A percentile compares a stretch with the other conserved stretches of the same genome.
Evolutionary conservation across 2,797 vertebrate genomes (phyloP).

Genomic region (Enteromius fasciolatus): DNA sequence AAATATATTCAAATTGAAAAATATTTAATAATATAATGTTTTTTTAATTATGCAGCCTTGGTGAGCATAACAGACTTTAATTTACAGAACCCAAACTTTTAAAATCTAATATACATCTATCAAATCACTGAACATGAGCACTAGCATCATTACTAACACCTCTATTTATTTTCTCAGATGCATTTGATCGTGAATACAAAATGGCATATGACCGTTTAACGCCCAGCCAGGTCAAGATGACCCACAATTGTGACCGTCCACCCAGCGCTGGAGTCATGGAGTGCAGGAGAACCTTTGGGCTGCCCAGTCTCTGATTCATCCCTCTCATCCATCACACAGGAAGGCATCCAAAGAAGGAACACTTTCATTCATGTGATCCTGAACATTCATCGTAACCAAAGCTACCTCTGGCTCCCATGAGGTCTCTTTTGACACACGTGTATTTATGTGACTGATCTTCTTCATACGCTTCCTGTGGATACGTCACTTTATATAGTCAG

Average conservation of each 20-base stretch:
- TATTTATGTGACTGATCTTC: slow-evolving; percentile 26
- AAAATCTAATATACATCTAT: background rate
- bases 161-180: slow-evolving; percentile 79
- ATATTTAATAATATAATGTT: background rate
- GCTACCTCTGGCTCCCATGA: slow-evolving; percentile 58
- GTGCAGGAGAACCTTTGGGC: slow-evolving; percentile 93
- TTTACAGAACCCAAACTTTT: background rate
- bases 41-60: background rate
- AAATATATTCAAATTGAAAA: background rate
- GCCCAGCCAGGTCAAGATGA: slow-evolving; percentile 91
- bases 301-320: slow-evolving; percentile 84
- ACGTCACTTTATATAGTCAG: slow-evolving; percentile 26
- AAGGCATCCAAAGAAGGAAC: slow-evolving; percentile 50
- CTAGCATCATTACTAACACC: background rate
- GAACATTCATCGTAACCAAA: slow-evolving; percentile 53
- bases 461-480: slow-evolving; percentile 42
- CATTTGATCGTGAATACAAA: slow-evolving; percentile 97
- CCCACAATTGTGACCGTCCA: slow-evolving; percentile 95
- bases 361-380: slow-evolving; percentile 32
- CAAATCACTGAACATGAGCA: background rate
- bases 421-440: slow-evolving; percentile 48
- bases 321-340: slow-evolving; percentile 20
- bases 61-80: background rate
- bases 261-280: slow-evolving; percentile 96
- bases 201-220: slow-evolving; percentile 93